Conservation (phyloP, 2,888 invertebrate species). For the Tiphia femorata region DNA sequence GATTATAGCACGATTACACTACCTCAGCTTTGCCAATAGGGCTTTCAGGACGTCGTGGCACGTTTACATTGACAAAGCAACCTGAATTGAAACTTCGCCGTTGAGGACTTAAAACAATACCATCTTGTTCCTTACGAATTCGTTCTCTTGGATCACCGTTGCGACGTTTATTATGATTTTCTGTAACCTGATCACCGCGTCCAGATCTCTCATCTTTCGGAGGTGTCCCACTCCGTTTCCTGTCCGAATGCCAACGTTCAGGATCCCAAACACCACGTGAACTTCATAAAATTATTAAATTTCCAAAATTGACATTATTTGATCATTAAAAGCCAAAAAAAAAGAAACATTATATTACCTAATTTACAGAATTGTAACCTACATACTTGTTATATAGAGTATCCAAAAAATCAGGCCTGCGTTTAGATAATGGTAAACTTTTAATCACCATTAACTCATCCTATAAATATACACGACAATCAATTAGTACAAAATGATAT, state of each 20-base stretch:
- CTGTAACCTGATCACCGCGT: slow-evolving; percentile 67
- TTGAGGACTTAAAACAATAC: slow-evolving; percentile 88
- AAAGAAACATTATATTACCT: no score
- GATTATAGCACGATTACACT: neutral
- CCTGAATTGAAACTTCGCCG: slow-evolving; percentile 89
- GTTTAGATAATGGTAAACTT: slow-evolving; percentile 78
- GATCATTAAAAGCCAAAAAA: no score
- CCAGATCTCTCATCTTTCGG: slow-evolving; percentile 74
- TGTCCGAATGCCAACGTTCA: slow-evolving; percentile 71
- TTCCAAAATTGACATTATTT: no score
- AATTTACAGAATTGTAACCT: no score
- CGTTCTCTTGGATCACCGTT: slow-evolving; percentile 81
- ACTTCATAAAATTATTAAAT: slow-evolving; percentile 59
- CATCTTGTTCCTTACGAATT: slow-evolving; percentile 85
- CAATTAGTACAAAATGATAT: slow-evolving; percentile 1
- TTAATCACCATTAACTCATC: slow-evolving; percentile 81
- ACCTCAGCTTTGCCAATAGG: slow-evolving; percentile 67
- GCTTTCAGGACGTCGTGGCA: slow-evolving; percentile 65
- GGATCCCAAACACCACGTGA: slow-evolving; percentile 71
- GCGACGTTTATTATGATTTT: slow-evolving; percentile 68
- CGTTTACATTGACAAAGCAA: slow-evolving; percentile 77
- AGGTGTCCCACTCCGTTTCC: slow-evolving; percentile 75
- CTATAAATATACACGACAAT: slow-evolving; percentile 72
- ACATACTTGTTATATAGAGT: slow-evolving; percentile 73
- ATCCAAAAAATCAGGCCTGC: slow-evolving; percentile 79